A percentile compares a stretch with the other conserved stretches of the same genome.
Conservation (phyloP, 1,140 invertebrate genomes). For the Drosophila insularis region DNA sequence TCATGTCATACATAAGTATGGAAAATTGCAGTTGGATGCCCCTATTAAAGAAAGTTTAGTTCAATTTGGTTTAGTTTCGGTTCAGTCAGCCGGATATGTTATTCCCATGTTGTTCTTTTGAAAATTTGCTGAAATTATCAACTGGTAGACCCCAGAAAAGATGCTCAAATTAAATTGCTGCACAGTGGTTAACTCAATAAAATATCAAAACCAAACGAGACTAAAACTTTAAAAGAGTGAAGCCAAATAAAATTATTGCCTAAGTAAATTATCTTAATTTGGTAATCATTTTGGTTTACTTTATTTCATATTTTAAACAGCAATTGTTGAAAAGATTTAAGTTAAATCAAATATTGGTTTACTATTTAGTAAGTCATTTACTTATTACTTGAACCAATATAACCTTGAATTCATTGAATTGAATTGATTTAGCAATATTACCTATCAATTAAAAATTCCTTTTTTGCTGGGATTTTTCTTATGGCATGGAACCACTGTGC, state of each 20-base stretch:
- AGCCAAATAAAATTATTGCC: no score
- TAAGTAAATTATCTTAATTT: no score
- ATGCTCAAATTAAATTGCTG: conserved; percentile 20
- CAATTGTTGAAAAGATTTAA: no score
- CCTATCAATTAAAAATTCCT: neutral
- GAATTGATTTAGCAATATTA: no score
- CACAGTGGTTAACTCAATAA: neutral
- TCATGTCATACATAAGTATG: conserved; percentile 59
- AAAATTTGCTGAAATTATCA: conserved; percentile 70
- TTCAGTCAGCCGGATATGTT: conserved; percentile 67
- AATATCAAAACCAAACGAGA: no score
- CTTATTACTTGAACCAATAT: no score
- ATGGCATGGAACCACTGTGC: conserved; percentile 27
- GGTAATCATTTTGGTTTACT: no score
- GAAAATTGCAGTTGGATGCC: conserved; percentile 63
- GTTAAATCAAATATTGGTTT: no score
- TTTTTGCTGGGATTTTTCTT: neutral
- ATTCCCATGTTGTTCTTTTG: conserved; percentile 31
- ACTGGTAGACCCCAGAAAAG: neutral
- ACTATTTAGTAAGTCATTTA: no score
- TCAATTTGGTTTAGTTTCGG: conserved; percentile 5
- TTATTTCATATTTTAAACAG: no score
- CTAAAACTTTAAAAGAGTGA: no score
- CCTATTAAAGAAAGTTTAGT: conserved; percentile 53
- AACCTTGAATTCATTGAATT: no score